A percentile compares a stretch with the other conserved stretches of the same genome.
Conservation (phyloP, 2,113 vertebrate genomes). For the Shinisaurus crocodilurus region DNA sequence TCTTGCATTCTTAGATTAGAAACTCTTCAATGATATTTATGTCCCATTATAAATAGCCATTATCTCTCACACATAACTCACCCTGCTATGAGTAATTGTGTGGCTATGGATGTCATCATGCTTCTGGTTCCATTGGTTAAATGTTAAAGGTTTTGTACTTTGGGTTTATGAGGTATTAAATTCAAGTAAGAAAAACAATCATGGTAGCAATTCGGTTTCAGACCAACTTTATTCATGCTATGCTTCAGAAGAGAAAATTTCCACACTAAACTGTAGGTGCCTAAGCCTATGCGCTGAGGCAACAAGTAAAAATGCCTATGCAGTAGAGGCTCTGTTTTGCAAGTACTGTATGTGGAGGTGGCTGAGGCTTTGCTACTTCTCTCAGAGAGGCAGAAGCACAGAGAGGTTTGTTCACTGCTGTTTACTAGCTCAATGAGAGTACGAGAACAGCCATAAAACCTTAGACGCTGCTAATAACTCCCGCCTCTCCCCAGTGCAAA, state of each 20-base stretch:
- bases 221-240: not conserved
- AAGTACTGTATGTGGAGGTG: not conserved
- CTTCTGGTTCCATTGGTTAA: conserved; percentile 36
- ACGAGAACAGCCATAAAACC: conserved; percentile 26
- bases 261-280: not conserved
- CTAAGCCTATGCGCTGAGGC: conserved; percentile 8
- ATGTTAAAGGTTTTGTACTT: conserved; percentile 27
- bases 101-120: not conserved
- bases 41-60: conserved; percentile 38
- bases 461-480: not conserved
- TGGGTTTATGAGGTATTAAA: conserved; percentile 1
- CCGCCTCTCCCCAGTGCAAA: not conserved
- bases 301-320: not conserved
- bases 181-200: conserved; percentile 14
- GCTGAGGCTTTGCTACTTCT: conserved; percentile 48
- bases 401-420: conserved; percentile 56
- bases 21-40: not conserved
- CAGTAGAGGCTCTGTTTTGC: not conserved
- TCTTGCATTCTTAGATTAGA: not conserved
- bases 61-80: conserved; percentile 25
- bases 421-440: not conserved
- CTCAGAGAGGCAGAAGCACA: not conserved
- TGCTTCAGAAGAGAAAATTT: not conserved
- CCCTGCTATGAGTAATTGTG: conserved; percentile 1
- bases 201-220: not conserved